These are phyloP conservation scores for Tricholaema leucomelas DNA, from an alignment of 2,113 vertebrate genomes.

Conservation along the genomic window DNA sequence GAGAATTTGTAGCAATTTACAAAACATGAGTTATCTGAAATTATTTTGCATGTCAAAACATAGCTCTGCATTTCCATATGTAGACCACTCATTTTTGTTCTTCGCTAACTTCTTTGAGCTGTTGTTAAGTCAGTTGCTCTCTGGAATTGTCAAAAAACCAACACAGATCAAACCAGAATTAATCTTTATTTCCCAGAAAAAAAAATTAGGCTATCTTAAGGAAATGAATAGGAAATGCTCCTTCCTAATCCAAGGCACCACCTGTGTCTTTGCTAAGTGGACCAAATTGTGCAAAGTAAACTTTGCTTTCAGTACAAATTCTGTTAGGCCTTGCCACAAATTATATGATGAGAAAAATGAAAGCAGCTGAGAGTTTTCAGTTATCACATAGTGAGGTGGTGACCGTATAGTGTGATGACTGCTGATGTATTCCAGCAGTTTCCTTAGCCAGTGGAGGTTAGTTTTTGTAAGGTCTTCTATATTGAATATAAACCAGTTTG, in stretches of 20 bases:
- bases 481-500: background rate
- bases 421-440: background rate
- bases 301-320: background rate
- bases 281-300: background rate
- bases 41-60: background rate
- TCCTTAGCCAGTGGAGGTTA: background rate
- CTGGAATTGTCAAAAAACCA: background rate
- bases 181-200: background rate
- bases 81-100: background rate
- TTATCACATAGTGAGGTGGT: background rate
- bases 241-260: background rate
- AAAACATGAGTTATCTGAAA: background rate
- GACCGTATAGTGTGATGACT: background rate
- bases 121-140: background rate
- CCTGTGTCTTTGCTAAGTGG: slow-evolving; percentile 2
- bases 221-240: slow-evolving; percentile 53
- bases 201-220: background rate
- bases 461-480: background rate
- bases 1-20: background rate
- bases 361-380: background rate
- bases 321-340: background rate
- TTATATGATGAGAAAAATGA: background rate
- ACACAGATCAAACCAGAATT: background rate
- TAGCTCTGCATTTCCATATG: background rate
- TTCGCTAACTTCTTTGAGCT: background rate